Percentiles rank a stretch among this genome's conserved stretches.
Evolutionary conservation across 2,797 vertebrate species (phyloP).

Genomic region (Propithecus perrieri): DNA sequence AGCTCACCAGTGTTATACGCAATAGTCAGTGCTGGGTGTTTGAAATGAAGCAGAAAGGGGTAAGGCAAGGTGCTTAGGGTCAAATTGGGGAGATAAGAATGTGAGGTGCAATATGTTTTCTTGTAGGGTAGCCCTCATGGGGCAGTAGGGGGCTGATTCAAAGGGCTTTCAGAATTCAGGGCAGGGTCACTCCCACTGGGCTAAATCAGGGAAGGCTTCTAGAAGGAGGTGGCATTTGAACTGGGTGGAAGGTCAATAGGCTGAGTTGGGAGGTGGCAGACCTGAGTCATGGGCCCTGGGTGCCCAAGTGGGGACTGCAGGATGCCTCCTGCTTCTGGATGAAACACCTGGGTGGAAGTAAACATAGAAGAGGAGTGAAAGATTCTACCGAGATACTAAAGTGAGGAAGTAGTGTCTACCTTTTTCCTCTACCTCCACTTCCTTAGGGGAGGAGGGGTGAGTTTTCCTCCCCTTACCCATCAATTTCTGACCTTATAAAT

Average conservation of each 20-base stretch:
- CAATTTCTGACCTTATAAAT: not conserved
- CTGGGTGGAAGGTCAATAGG: not conserved
- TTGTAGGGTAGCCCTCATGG: not conserved
- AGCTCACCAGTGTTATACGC: not conserved
- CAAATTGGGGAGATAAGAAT: not conserved
- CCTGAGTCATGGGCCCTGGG: not conserved
- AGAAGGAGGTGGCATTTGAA: not conserved
- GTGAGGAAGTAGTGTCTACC: not conserved
- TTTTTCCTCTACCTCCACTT: not conserved
- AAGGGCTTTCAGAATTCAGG: not conserved
- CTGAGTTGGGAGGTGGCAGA: not conserved
- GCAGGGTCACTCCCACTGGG: not conserved
- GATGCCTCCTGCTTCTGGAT: not conserved
- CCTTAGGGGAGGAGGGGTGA: not conserved
- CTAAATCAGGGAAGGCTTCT: not conserved
- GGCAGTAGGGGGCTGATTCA: not conserved
- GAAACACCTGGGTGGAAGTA: not conserved
- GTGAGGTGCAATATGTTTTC: not conserved
- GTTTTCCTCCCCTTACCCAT: not conserved
- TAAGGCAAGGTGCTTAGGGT: not conserved
- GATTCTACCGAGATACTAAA: not conserved
- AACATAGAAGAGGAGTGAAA: not conserved
- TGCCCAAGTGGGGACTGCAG: not conserved
- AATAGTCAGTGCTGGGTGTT: not conserved
- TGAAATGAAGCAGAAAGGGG: slow-evolving; percentile 14